Base-by-base conservation (phyloP, 2,113 vertebrate species). In the Smithornis capensis region DNA sequence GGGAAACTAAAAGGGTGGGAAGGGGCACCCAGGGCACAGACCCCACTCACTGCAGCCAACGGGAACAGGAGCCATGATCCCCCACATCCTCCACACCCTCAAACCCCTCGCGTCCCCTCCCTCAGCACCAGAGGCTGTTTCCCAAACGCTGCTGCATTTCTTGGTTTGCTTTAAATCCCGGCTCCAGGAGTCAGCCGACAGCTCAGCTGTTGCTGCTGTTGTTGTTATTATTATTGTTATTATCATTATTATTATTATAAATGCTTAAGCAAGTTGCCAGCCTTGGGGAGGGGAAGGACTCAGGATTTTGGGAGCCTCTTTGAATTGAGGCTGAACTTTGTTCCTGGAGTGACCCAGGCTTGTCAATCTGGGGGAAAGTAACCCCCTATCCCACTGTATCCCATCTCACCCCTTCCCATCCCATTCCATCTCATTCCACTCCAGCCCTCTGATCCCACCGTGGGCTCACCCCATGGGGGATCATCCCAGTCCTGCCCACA, bases 231-330 rank as follows among this genome's bases (percentile, higher is more conserved):
- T 94, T 83, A 16, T 94, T 79, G 7, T 77, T 44, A 81, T 93
- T 49, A 77, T 78, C 17, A 59, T 86, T 52, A 87, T 83, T 86
- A 85, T 91, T 92, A 94, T 92, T 90, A 73, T 52, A 88, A 95
- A 92, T 38, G 57, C 89, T 83, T 63, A 29, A 92, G 86, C 49
- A 21, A 90, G 94, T 64, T 88, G 89, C 86, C 93, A 76, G 80
- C 94, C 90, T 73, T 65, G 87, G 79, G 90, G 52, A 94, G 89
- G 92, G 89, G 83, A 92, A 82, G 75, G 89, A 85, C 75, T 62
- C 4, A 9, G 78, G 73, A 76, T 89, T 93, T 94, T 2, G 0
- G 95, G 19, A 73, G 84, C 73, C 68, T 91, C 60, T 28, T n/a
- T 4, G 7, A 38, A 60, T 37, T 25, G 17, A 29, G 0, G 2